These are phyloP conservation scores for Ptilorrhoa leucosticta DNA, from an alignment of 2,113 vertebrate species.

Conservation along the genomic window DNA sequence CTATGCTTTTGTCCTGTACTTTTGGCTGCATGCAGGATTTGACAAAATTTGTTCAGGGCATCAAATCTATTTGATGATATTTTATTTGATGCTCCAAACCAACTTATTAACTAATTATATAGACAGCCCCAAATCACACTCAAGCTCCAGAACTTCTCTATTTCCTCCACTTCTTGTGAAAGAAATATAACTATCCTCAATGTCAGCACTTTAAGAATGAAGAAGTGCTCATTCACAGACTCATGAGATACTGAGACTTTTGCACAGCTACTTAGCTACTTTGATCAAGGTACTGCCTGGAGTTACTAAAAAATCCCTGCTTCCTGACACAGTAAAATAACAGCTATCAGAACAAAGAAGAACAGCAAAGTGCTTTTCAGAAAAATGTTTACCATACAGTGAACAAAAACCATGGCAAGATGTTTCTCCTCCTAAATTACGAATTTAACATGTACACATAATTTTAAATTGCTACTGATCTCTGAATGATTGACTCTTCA, in stretches of 20 bases:
- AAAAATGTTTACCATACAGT: neutral
- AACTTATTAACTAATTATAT: neutral
- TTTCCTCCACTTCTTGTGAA: neutral
- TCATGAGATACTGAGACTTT: neutral
- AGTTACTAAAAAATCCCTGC: neutral
- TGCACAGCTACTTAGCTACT: neutral
- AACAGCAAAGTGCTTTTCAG: neutral
- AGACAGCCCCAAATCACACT: neutral
- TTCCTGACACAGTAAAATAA: neutral
- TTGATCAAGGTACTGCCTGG: neutral
- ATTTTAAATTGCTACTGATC: neutral
- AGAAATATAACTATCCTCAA: neutral
- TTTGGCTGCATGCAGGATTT: neutral
- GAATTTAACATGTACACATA: neutral
- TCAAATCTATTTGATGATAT: neutral
- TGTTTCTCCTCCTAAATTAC: neutral
- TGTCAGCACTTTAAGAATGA: neutral
- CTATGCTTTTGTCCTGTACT: neutral
- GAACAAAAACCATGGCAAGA: neutral
- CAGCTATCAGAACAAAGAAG: neutral
- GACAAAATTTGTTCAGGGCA: neutral
- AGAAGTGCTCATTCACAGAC: neutral
- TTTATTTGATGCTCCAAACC: neutral
- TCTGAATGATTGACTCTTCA: neutral
- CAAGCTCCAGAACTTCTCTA: neutral